phyloP scores from a whole-genome alignment of 2,797 vertebrate genomes.

The Pterois miles region DNA sequence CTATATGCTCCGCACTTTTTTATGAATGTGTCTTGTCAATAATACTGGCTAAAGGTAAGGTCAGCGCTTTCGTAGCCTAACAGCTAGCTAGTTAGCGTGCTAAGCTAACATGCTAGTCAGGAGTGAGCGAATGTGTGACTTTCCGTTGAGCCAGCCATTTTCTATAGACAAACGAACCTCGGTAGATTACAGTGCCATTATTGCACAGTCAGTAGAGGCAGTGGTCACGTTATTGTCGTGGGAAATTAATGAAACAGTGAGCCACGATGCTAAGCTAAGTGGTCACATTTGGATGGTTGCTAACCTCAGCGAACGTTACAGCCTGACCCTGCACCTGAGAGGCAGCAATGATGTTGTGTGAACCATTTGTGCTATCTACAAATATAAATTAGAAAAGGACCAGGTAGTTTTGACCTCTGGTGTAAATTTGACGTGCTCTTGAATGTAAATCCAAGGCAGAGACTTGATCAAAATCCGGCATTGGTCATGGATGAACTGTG shows the following conservation, averaged over 20 bases:
- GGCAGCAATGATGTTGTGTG: not conserved
- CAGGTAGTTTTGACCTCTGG: too few relatives aligned
- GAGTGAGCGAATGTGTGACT: slow-evolving; percentile 54
- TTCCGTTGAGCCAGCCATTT: slow-evolving; percentile 62
- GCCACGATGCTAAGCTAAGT: not conserved
- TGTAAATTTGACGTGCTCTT: not conserved
- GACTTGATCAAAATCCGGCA: not conserved
- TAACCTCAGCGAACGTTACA: not conserved
- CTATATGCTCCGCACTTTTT: fast-evolving
- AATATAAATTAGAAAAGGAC: not conserved
- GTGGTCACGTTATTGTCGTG: fast-evolving
- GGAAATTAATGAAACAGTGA: not conserved
- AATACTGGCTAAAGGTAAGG: slow-evolving; percentile 54
- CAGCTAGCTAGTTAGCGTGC: slow-evolving; percentile 40
- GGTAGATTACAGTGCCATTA: not conserved
- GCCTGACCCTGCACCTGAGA: not conserved
- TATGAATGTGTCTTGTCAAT: not conserved
- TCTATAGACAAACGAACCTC: slow-evolving; percentile 6
- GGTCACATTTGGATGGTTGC: not conserved
- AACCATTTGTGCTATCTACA: not conserved
- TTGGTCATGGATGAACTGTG: not conserved
- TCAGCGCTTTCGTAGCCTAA: slow-evolving; percentile 45
- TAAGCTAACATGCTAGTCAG: slow-evolving; percentile 57
- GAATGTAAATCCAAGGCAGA: not conserved
- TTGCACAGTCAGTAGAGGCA: fast-evolving